Conservation (phyloP, 2,113 vertebrate species). For the Parotia lawesii region DNA sequence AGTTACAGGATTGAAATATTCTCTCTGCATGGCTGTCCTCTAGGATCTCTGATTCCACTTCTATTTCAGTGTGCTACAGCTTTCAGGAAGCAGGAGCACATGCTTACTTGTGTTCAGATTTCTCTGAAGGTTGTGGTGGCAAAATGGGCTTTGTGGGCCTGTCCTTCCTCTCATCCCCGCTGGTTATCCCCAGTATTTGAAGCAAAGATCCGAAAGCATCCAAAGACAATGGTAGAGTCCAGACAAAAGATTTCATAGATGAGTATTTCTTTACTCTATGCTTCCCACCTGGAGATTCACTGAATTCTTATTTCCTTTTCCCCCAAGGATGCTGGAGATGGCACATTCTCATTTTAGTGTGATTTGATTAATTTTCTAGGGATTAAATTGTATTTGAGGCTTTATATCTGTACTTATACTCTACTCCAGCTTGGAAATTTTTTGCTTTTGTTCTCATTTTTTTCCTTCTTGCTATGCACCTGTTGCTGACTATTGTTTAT, state of each 20-base stretch:
- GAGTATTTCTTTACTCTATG: not conserved
- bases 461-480: not conserved
- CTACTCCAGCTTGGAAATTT: not conserved
- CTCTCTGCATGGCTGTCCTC: not conserved
- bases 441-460: not conserved
- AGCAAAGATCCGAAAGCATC: not conserved
- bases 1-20: not conserved
- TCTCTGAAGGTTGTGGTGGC: not conserved
- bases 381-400: not conserved
- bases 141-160: not conserved
- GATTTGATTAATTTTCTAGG: not conserved
- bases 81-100: not conserved
- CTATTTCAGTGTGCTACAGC: accelerated
- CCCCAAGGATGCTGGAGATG: not conserved
- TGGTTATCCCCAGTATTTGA: not conserved
- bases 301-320: not conserved
- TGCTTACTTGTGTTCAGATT: not conserved
- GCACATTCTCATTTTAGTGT: not conserved
- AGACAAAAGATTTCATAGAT: not conserved
- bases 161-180: not conserved
- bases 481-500: not conserved
- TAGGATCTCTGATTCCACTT: not conserved
- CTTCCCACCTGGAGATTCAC: not conserved
- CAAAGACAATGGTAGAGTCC: not conserved
- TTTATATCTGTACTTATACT: not conserved